These are phyloP conservation scores for Hydractinia echinata DNA, from an alignment of 30 jellyfish, hydroid and myxozoan genomes.

Conservation along the genomic window DNA sequence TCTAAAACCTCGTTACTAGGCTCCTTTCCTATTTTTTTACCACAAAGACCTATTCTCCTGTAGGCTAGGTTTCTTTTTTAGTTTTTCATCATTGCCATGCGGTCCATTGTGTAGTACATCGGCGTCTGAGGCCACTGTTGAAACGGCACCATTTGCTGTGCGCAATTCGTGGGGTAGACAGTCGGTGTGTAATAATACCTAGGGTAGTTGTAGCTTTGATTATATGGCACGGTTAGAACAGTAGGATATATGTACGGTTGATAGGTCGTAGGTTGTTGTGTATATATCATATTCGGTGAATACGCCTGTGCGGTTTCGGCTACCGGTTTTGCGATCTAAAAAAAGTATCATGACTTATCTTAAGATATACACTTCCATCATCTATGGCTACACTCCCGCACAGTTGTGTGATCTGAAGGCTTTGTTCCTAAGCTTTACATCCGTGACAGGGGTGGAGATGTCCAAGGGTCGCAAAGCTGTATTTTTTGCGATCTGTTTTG, in stretches of 20 bases:
- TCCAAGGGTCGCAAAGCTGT: no score
- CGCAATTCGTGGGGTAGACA: conserved; percentile 1
- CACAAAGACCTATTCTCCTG: no score
- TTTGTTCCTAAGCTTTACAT: no score
- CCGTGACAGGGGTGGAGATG: no score
- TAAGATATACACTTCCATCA: no score
- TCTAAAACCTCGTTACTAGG: no score
- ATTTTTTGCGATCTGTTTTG: no score
- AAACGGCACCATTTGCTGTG: conserved; percentile 2
- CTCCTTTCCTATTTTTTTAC: no score
- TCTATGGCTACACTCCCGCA: no score
- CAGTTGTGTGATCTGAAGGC: no score
- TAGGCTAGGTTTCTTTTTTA: no score
- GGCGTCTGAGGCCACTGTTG: conserved; percentile 6
- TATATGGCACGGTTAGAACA: background rate
- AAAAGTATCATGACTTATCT: background rate
- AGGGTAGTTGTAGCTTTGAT: conserved; percentile 9
- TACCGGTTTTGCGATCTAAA: background rate
- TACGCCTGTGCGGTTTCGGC: background rate
- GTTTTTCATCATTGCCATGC: background rate
- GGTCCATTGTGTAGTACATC: background rate
- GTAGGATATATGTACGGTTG: background rate
- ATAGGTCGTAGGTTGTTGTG: conserved; percentile 1
- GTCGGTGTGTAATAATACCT: background rate
- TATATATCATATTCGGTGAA: background rate